phyloP scores from a whole-genome alignment of 2,888 invertebrate genomes.

The Polyommatus iphigenia region DNA sequence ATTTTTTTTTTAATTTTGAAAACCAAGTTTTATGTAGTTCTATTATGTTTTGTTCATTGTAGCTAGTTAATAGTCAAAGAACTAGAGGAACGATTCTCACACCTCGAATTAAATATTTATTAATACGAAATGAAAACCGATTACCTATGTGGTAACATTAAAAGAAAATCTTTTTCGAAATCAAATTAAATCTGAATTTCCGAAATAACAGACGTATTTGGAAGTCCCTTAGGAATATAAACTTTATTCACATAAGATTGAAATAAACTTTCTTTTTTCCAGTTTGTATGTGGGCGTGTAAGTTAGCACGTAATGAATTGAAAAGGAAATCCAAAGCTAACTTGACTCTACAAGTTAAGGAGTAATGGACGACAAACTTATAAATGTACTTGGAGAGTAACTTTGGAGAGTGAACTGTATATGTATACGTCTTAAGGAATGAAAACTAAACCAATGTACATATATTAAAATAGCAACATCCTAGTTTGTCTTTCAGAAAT shows the following conservation, averaged over 20 bases:
- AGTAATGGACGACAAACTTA: constrained; percentile 12
- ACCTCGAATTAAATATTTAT: no score
- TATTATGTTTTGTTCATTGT: neutral
- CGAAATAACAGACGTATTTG: neutral
- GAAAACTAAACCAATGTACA: neutral
- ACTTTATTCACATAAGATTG: neutral
- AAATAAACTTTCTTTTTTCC: constrained; percentile 9
- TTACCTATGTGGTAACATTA: no score
- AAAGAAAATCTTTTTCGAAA: no score
- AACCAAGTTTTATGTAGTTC: neutral
- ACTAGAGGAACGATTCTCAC: no score
- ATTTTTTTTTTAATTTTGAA: no score
- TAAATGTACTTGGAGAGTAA: constrained; percentile 2
- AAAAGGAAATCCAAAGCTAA: constrained; percentile 4
- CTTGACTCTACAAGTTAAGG: constrained; percentile 4
- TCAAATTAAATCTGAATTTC: neutral
- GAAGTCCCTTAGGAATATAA: neutral
- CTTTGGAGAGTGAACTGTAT: no score
- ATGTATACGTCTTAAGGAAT: neutral
- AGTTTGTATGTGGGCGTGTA: neutral
- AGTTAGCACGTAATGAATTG: neutral
- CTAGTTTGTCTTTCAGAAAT: no score
- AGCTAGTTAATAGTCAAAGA: no score
- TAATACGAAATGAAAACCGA: no score
- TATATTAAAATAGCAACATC: neutral